phyloP scores from a whole-genome alignment of 2,797 vertebrate genomes.

The Corythornis leucogaster region DNA sequence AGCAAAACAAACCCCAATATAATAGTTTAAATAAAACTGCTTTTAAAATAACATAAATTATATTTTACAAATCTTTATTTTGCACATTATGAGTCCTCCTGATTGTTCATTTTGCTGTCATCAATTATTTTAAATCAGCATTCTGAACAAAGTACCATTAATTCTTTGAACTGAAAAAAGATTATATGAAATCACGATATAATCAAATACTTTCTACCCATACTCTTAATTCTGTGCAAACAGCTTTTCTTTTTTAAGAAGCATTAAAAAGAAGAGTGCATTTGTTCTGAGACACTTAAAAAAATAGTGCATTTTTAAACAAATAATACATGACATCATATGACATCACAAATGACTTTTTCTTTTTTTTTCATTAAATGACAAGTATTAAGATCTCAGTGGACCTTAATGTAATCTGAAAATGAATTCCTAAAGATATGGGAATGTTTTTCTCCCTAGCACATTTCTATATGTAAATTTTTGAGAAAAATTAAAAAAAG shows the following conservation, averaged over 20 bases:
- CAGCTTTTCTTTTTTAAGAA: not conserved
- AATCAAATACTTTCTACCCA: not conserved
- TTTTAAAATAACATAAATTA: not conserved
- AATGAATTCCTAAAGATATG: not conserved
- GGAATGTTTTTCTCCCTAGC: not conserved
- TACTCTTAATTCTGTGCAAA: not conserved
- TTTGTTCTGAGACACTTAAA: not conserved
- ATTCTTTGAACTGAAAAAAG: not conserved
- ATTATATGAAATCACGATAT: not conserved
- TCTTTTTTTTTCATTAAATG: accelerated
- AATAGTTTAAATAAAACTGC: not conserved
- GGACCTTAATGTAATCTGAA: not conserved
- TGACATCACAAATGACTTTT: not conserved
- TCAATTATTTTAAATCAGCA: not conserved
- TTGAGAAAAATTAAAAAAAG: not conserved
- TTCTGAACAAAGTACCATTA: not conserved
- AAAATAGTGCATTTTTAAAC: not conserved
- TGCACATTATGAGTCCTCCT: not conserved
- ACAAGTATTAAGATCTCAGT: not conserved
- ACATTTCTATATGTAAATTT: not conserved
- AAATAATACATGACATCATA: not conserved
- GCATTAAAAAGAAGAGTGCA: not conserved
- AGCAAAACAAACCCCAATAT: not conserved
- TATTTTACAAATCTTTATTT: not conserved
- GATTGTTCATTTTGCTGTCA: not conserved